Conservation (phyloP, 2,888 invertebrate genomes). For the Melanargia galathea region DNA sequence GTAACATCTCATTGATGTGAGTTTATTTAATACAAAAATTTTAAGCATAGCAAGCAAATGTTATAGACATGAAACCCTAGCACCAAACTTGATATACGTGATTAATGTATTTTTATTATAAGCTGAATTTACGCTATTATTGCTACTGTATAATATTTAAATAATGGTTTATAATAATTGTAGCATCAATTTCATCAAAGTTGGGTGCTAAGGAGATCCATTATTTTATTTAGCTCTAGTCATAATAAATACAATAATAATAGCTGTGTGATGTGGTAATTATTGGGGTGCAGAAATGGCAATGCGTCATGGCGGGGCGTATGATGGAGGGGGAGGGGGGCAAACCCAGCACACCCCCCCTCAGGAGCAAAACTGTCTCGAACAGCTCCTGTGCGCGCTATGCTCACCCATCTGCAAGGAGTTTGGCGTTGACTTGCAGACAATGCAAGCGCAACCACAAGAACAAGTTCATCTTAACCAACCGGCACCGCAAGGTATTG, state of each 20-base stretch:
- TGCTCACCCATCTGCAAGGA: constrained; percentile 79
- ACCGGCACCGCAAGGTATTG: constrained; percentile 50
- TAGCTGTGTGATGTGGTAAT: constrained; percentile 16
- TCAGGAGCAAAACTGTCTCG: constrained; percentile 66
- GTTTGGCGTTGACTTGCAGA: constrained; percentile 70
- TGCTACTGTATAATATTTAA: too few relatives aligned
- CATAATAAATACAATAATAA: neutral
- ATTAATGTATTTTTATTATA: too few relatives aligned
- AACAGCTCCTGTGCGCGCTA: constrained; percentile 73
- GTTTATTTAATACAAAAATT: too few relatives aligned
- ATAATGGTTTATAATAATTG: too few relatives aligned
- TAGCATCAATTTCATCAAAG: neutral
- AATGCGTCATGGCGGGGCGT: constrained; percentile 64
- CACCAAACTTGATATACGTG: too few relatives aligned
- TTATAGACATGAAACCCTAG: too few relatives aligned
- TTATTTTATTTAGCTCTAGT: neutral
- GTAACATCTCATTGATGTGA: too few relatives aligned
- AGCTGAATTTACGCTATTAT: too few relatives aligned
- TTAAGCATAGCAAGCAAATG: too few relatives aligned
- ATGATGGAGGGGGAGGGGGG: constrained; percentile 61
- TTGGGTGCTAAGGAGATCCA: neutral
- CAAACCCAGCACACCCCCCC: constrained; percentile 38
- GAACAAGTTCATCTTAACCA: constrained; percentile 70
- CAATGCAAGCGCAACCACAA: constrained; percentile 56
- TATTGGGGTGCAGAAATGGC: constrained; percentile 61